These are phyloP conservation scores for Eupleurogrammus muticus DNA, from an alignment of 2,797 vertebrate genomes.

Conservation along the genomic window DNA sequence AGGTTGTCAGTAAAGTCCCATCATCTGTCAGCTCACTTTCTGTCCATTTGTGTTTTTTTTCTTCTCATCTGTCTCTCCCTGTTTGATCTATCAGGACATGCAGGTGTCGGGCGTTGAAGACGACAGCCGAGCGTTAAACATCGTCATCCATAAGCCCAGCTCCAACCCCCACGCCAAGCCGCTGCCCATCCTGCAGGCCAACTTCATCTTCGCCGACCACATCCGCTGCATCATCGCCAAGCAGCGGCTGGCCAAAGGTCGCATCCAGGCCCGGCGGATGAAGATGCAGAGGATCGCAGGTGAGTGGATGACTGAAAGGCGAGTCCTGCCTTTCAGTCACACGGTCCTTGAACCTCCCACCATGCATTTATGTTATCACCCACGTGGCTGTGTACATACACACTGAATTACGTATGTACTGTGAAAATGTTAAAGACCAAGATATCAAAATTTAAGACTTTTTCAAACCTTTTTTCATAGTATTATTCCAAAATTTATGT, in stretches of 20 bases:
- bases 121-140: constrained; percentile 95
- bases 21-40: not conserved
- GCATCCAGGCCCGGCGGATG: constrained; percentile 96
- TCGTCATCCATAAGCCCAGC: constrained; percentile 95
- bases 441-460: too few species aligned
- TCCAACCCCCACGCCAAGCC: constrained; percentile 97
- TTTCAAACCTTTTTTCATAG: too few species aligned
- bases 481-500: too few species aligned
- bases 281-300: constrained; percentile 99
- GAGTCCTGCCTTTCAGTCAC: constrained; percentile 17
- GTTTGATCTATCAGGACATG: constrained; percentile 89
- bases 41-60: not conserved
- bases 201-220: constrained; percentile 96
- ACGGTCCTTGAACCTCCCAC: not conserved
- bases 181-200: constrained; percentile 97
- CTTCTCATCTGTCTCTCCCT: not conserved
- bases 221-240: constrained; percentile 99
- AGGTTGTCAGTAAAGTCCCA: too few species aligned
- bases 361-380: not conserved
- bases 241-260: constrained; percentile 96
- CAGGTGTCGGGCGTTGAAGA: constrained; percentile 98
- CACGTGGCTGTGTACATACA: not conserved
- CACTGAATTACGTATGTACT: not conserved
- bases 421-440: too few species aligned
- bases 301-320: constrained; percentile 90